phyloP scores from a whole-genome alignment of 2,113 vertebrate genomes.

The Myrmecophaga tridactyla region DNA sequence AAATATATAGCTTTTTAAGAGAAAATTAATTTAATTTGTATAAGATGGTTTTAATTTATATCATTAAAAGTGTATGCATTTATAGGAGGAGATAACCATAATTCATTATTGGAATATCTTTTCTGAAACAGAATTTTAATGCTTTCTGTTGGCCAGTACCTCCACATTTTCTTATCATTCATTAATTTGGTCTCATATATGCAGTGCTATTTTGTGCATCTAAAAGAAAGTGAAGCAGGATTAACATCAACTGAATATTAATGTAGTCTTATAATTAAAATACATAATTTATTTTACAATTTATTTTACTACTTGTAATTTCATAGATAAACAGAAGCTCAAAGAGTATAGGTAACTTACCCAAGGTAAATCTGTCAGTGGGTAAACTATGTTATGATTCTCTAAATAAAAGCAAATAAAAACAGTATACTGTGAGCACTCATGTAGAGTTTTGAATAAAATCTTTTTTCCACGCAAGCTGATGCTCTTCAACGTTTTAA shows the following conservation, averaged over 20 bases:
- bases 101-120: neutral
- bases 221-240: neutral
- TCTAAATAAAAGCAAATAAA: neutral
- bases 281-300: no score
- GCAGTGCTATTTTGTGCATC: neutral
- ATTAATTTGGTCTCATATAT: neutral
- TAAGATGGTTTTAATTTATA: neutral
- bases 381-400: no score
- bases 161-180: neutral
- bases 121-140: neutral
- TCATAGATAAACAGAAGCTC: neutral
- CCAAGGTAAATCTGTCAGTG: no score
- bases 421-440: neutral
- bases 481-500: neutral
- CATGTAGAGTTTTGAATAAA: neutral
- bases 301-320: neutral
- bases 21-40: neutral
- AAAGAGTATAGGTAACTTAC: neutral
- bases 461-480: neutral
- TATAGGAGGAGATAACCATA: neutral
- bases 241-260: neutral
- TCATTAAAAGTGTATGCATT: neutral
- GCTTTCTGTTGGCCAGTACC: neutral
- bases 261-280: no score
- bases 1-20: neutral